A percentile compares a stretch with the other conserved stretches of the same genome.
These are phyloP conservation scores for Oenanthe melanoleuca DNA, from an alignment of 2,113 vertebrate species.

Conservation along the genomic window DNA sequence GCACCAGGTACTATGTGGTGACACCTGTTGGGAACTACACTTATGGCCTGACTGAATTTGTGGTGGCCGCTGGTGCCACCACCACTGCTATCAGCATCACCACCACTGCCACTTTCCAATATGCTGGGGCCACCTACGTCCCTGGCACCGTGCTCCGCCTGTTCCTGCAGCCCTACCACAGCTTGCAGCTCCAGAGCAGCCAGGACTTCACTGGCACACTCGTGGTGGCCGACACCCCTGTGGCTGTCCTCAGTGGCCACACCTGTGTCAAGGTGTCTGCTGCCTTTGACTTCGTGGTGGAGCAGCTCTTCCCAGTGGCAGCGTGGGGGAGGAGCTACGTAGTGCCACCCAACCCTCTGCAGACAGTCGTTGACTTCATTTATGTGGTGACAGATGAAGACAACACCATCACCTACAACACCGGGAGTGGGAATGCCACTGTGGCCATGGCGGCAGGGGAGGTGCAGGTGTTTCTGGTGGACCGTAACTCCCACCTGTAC, in stretches of 20 bases:
- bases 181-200: slow-evolving; percentile 65
- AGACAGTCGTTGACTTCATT: background rate
- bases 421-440: fast-evolving
- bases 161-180: slow-evolving; percentile 69
- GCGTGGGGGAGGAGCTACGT: slow-evolving; percentile 72
- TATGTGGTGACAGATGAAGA: slow-evolving; percentile 64
- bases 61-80: slow-evolving; percentile 58
- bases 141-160: background rate
- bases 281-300: slow-evolving; percentile 72
- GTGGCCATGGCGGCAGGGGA: fast-evolving
- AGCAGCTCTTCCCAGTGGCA: slow-evolving; percentile 74
- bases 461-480: fast-evolving
- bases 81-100: slow-evolving; percentile 46
- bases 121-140: background rate
- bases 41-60: slow-evolving; percentile 47
- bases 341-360: slow-evolving; percentile 55
- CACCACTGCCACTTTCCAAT: background rate
- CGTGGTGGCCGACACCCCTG: slow-evolving; percentile 34
- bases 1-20: slow-evolving; percentile 75
- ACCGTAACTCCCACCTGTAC: fast-evolving
- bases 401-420: slow-evolving; percentile 18
- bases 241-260: slow-evolving; percentile 74
- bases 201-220: slow-evolving; percentile 62
- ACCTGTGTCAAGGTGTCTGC: slow-evolving; percentile 54
- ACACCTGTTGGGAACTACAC: background rate